A percentile compares a stretch with the other conserved stretches of the same genome.
Conservation (phyloP, 2,888 invertebrate species). For the Tuberolachnus salignus region DNA sequence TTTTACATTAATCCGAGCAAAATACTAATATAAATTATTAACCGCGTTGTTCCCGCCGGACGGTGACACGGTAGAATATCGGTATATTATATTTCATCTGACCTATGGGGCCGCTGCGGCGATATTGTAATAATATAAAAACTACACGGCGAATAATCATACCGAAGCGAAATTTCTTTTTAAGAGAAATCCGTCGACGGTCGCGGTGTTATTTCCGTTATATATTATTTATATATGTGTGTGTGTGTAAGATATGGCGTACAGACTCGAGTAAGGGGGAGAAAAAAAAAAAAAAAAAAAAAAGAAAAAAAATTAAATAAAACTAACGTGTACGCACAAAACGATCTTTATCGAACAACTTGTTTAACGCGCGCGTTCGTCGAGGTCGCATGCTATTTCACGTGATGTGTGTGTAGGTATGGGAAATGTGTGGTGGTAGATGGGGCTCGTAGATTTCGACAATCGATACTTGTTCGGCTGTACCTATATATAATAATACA, state of each 20-base stretch:
- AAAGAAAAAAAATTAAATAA: constrained; percentile 56
- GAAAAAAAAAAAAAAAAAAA: too few relatives aligned
- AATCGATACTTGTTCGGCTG: constrained; percentile 43
- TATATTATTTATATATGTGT: not conserved
- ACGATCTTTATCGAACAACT: constrained; percentile 55
- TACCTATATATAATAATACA: constrained; percentile 14
- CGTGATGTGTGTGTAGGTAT: too few relatives aligned
- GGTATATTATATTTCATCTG: constrained; percentile 1
- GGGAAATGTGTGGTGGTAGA: constrained; percentile 35
- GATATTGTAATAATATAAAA: not conserved
- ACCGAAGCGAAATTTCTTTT: constrained; percentile 41
- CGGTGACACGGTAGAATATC: not conserved
- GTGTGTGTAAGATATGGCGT: not conserved
- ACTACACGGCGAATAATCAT: too few relatives aligned
- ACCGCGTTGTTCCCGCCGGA: not conserved
- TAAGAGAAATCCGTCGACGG: constrained; percentile 36
- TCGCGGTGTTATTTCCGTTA: constrained; percentile 23
- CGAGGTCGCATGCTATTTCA: constrained; percentile 53
- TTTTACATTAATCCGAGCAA: too few relatives aligned
- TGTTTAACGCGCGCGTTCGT: constrained; percentile 54
- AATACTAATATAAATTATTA: constrained; percentile 21
- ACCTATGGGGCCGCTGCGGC: not conserved
- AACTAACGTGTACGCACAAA: constrained; percentile 50
- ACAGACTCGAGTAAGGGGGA: not conserved
- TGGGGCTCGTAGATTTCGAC: constrained; percentile 53